phyloP scores from a whole-genome alignment of 1,140 invertebrate genomes.

The Polypedilum vanderplanki region DNA sequence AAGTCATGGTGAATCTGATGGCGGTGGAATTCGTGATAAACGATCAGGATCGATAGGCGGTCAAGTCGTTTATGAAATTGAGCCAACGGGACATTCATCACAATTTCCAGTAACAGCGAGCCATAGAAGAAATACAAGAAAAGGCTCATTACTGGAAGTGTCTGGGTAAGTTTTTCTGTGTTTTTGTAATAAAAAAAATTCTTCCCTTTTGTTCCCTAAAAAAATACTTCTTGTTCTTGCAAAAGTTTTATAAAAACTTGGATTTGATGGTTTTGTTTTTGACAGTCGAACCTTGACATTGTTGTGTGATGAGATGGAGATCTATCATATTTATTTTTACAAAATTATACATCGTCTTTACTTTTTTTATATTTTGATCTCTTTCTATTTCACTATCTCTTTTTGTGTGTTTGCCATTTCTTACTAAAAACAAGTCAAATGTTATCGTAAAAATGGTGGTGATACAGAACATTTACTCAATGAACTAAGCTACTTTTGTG shows the following conservation, averaged over 20 bases:
- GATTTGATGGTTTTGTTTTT: not conserved
- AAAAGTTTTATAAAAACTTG: not conserved
- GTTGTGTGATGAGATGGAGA: not conserved
- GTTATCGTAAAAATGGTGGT: not conserved
- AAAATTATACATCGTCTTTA: not conserved
- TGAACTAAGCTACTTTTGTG: conserved; percentile 18
- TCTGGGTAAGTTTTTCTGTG: conserved; percentile 51
- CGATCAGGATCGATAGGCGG: conserved; percentile 43
- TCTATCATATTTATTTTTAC: not conserved
- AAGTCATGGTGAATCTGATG: conserved; percentile 43
- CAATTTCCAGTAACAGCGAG: conserved; percentile 44
- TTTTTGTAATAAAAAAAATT: not conserved
- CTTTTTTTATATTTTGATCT: no score
- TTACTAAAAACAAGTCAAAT: not conserved
- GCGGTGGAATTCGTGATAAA: conserved; percentile 37
- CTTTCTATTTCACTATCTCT: not conserved
- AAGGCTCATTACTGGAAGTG: conserved; percentile 60
- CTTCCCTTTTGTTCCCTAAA: not conserved
- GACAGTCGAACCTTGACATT: not conserved
- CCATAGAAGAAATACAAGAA: conserved; percentile 54
- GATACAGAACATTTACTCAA: not conserved
- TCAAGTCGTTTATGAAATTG: conserved; percentile 33
- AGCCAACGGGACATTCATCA: conserved; percentile 37
- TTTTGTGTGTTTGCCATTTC: not conserved
- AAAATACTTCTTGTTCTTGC: not conserved